phyloP scores from a whole-genome alignment of 2,888 invertebrate genomes.

The Herminia tarsipennalis region DNA sequence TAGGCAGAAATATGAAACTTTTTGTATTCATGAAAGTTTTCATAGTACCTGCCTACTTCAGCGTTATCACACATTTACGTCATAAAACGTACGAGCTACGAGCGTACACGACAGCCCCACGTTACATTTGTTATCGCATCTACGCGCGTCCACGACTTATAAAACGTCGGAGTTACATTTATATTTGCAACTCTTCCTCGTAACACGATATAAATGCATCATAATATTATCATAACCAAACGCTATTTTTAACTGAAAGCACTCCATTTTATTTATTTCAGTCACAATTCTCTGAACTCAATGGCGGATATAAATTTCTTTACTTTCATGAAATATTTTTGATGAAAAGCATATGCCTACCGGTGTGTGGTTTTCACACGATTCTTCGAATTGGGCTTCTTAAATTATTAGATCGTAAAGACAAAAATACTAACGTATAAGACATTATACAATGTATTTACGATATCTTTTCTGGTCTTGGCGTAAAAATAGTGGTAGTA shows the following conservation, averaged over 20 bases:
- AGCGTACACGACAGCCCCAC: conserved; percentile 17
- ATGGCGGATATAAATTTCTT: conserved; percentile 25
- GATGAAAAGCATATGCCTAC: conserved; percentile 35
- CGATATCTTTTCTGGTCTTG: conserved; percentile 30
- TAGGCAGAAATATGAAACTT: too few relatives aligned
- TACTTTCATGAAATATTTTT: conserved; percentile 31
- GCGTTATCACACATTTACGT: conserved; percentile 9
- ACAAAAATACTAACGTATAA: conserved; percentile 38
- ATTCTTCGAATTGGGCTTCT: conserved; percentile 28
- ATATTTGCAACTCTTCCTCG: conserved; percentile 8
- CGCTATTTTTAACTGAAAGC: conserved; percentile 31
- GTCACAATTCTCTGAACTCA: conserved; percentile 21
- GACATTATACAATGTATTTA: conserved; percentile 38
- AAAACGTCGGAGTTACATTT: conserved; percentile 15
- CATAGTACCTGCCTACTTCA: conserved; percentile 8
- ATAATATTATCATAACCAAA: conserved; percentile 35
- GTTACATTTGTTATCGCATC: conserved; percentile 21
- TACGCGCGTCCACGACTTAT: conserved; percentile 16
- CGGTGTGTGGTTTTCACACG: conserved; percentile 18
- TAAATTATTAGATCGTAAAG: conserved; percentile 41
- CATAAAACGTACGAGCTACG: conserved; percentile 13
- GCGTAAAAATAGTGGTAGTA: conserved; percentile 30
- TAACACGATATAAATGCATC: conserved; percentile 18
- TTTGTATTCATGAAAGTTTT: background rate
- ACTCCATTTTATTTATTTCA: conserved; percentile 26